Conservation (phyloP, 1,140 invertebrate genomes). For the Triops cancriformis region DNA sequence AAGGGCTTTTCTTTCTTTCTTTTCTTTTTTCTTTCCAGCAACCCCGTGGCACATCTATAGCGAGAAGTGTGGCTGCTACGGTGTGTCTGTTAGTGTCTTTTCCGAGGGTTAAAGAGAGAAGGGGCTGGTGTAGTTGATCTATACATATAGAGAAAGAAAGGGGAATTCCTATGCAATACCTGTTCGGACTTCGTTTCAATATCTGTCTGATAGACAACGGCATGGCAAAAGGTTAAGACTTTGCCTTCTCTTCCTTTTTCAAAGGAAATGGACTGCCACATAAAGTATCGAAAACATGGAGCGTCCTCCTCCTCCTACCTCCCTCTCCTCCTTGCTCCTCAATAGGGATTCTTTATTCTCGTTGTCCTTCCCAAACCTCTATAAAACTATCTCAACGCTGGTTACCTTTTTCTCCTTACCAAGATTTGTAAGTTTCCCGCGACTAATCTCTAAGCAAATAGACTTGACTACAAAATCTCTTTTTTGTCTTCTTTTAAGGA, state of each 20-base stretch:
- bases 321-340: neutral
- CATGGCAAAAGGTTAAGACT: neutral
- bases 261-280: conserved; percentile 9
- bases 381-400: conserved; percentile 2
- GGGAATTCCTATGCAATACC: conserved; percentile 5
- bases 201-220: conserved; percentile 2
- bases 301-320: neutral
- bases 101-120: neutral
- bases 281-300: conserved; percentile 6
- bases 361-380: neutral
- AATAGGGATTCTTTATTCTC: neutral
- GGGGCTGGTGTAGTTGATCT: neutral
- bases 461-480: neutral
- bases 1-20: neutral
- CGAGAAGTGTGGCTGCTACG: neutral
- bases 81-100: conserved; percentile 7
- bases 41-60: conserved; percentile 2
- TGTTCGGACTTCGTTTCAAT: conserved; percentile 3
- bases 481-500: neutral
- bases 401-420: neutral
- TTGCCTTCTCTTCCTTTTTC: neutral
- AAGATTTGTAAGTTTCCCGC: neutral
- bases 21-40: neutral
- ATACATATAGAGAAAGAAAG: neutral
- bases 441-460: conserved; percentile 7